A percentile compares a stretch with the other conserved stretches of the same genome.
Conservation (phyloP, 2,888 invertebrate genomes). For the Synergus umbraculus region DNA sequence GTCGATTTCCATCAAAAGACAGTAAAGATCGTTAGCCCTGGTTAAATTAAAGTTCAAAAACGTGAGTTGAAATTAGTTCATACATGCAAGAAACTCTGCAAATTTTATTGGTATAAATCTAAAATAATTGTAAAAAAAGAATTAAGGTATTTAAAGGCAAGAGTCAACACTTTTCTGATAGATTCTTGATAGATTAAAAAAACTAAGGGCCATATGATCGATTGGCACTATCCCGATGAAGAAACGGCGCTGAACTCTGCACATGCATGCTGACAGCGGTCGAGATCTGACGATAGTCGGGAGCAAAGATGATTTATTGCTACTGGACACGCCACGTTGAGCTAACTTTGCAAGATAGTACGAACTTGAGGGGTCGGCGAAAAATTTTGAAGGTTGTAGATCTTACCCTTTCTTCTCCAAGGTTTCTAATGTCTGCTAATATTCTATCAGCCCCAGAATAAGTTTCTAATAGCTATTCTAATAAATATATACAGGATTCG, state of each 20-base stretch:
- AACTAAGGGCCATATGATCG: conserved; percentile 9
- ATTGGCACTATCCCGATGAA: conserved; percentile 31
- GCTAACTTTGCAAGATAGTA: conserved; percentile 44
- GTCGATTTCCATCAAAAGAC: neutral
- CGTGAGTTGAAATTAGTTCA: neutral
- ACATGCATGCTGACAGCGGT: conserved; percentile 66
- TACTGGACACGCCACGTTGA: conserved; percentile 65
- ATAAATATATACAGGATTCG: too few species aligned
- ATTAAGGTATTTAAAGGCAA: neutral
- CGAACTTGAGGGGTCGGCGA: conserved; percentile 29
- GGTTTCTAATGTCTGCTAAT: neutral
- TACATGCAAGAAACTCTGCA: too few species aligned
- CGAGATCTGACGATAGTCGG: conserved; percentile 66
- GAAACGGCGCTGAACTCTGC: conserved; percentile 53
- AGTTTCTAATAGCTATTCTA: too few species aligned
- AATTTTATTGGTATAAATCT: too few species aligned
- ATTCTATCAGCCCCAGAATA: neutral
- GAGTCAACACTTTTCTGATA: neutral
- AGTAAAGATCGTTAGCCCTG: neutral
- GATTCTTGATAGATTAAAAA: conserved; percentile 26
- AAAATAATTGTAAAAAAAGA: neutral
- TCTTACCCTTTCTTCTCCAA: neutral
- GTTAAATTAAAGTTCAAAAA: neutral
- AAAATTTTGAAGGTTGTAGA: conserved; percentile 39
- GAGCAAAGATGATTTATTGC: conserved; percentile 72